Base-by-base conservation (phyloP, 2,797 vertebrate genomes). In the Leucoraja ocellata region DNA sequence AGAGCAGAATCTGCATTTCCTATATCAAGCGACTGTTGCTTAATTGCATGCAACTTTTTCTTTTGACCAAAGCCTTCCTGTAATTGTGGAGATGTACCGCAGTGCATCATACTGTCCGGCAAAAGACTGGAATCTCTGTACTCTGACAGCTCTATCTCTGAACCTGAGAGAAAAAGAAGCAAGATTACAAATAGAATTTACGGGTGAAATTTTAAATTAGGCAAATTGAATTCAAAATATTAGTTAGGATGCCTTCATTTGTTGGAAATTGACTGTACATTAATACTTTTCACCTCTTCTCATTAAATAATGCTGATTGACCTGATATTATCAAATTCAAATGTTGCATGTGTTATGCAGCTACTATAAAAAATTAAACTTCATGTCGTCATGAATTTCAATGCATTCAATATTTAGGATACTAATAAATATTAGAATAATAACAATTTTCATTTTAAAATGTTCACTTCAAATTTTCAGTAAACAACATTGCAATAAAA, bases 11-110 rank as follows among this genome's bases (percentile, higher is more conserved):
- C 98, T 10, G 98, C 98, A 93, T 99, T 99, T 95, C 98, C 97
- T 94, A 99, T 99, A 96, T 99, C 99, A 95, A 99, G 97, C 95
- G 99, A 99, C 95, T 99, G 99, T 96, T 99, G 99, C 96, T 99
- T 99, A 95, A 99, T 98, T 96, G 98, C 98, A 95, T 98, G 98
- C 68, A 99, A 97, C 77, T 98, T 97, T 95, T 98, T 99, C 96
- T 99, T 99, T 95, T 98, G 97, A 95, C 97, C 97, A 96, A 97
- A 98, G 95, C 99, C 98, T 95, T 99, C 98, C 95, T 98, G 96
- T 95, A 98, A 58, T 92, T 92, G 71, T 58, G 90, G 90, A 92
- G 90, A 92, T 73, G 65, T 76, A 54, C 90, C 97, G 93, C 98
- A 98, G 96, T 98, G 98, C n/a, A 99, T 97, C 94, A 99, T 97